Conservation (phyloP, 2,797 vertebrate genomes). For the Danionella dracula region DNA sequence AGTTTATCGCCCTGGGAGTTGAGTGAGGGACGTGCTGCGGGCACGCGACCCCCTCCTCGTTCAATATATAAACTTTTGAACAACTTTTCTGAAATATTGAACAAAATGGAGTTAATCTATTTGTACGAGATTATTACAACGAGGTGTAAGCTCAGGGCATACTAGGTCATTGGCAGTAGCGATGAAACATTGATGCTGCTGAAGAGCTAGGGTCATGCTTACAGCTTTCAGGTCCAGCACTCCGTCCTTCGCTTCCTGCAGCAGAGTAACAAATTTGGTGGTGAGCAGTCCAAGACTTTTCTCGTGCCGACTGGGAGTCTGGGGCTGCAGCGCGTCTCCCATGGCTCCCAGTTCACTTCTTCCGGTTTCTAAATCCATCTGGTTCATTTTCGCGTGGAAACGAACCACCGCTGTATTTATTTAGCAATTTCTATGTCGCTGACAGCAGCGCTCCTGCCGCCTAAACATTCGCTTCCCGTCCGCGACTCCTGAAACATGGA, state of each 20-base stretch:
- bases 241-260: conserved; percentile 95
- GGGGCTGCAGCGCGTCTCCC: conserved; percentile 78
- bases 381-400: conserved; percentile 2
- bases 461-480: conserved; percentile 39
- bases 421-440: conserved; percentile 24
- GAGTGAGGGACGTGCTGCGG: background rate
- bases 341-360: conserved; percentile 70
- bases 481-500: conserved; percentile 25
- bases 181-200: no score
- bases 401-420: background rate
- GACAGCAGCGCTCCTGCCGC: conserved; percentile 43
- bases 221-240: conserved; percentile 94
- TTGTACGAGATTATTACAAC: no score
- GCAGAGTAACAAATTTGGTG: conserved; percentile 91
- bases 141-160: no score
- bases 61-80: background rate
- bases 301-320: conserved; percentile 90
- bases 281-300: conserved; percentile 94
- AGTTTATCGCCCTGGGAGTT: background rate
- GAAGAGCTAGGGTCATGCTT: conserved; percentile 47
- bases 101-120: no score
- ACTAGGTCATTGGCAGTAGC: no score
- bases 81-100: background rate
- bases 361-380: conserved; percentile 71
- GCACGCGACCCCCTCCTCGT: background rate